Base-by-base conservation (phyloP, 2,888 invertebrate genomes). In the Drosophila kuntzei region DNA sequence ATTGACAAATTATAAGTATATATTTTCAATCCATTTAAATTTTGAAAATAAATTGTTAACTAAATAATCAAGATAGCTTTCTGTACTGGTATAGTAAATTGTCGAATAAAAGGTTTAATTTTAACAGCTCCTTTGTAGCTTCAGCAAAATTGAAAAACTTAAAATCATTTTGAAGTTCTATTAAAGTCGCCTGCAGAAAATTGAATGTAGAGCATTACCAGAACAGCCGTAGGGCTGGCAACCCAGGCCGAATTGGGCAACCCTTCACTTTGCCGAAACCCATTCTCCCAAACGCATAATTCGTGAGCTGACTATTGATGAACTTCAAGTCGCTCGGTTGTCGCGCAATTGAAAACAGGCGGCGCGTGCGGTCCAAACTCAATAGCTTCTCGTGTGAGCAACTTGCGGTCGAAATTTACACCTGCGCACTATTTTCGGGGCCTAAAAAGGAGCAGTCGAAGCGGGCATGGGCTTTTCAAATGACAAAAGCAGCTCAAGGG, bases 221-320 rank as follows among this genome's bases (percentile, higher is more conserved):
- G 22, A 32, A 37, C 37, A 54, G 61, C 49, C 34, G 29, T 32
- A 22, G 32, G 50, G 41, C 32, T 43, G 50, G 29, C 55, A 57
- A 32, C 34, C 22, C 32, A 27, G 22, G 22, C 27, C 4, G 60
- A 49, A 49, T 60, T 16, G 50, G 22, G 41, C 27, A 70, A 66
- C 50, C 61, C 74, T 70, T 54, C 25, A 12, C 16, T n/a, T 34
- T 16, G 22, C 5, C 25, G 25, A 39, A 43, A 14, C 34, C 14
- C 12, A 25, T 25, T 14, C 36, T 36, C n/a, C 20, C 50, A 37
- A 25, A 25, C 55, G n/a, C 55, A 43, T 29, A 53, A 51, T 43
- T 55, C 77, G 81, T 80, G 79, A 51, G n/a, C 41, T 46, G 79
- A 75, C 75, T 78, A 78, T 80, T 81, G 78, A 82, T 73, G 78